Evolutionary conservation across 2,113 vertebrate species (phyloP).

Genomic region (Cyrtonyx montezumae): DNA sequence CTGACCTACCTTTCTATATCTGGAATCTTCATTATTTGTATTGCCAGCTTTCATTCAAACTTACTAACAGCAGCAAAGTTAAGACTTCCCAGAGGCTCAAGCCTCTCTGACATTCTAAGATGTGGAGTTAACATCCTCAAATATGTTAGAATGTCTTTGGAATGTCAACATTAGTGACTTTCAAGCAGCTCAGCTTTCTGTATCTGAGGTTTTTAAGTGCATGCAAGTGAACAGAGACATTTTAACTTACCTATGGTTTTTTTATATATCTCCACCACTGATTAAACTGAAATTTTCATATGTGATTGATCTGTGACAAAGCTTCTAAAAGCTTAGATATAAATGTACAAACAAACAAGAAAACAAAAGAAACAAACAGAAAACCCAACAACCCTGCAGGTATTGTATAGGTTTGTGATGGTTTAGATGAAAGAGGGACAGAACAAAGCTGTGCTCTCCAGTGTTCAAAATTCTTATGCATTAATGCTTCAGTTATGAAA

Average conservation of each 20-base stretch:
- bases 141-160: background rate
- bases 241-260: background rate
- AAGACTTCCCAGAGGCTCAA: background rate
- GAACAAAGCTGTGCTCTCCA: accelerated
- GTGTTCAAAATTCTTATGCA: background rate
- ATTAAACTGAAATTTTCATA: background rate
- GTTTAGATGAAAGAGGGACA: background rate
- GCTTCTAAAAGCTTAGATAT: background rate
- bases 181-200: background rate
- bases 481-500: background rate
- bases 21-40: background rate
- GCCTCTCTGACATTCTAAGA: constrained; percentile 6
- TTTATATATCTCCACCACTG: background rate
- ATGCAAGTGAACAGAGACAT: background rate
- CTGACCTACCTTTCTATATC: background rate
- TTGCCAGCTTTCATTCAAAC: background rate
- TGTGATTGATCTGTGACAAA: background rate
- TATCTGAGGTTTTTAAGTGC: background rate
- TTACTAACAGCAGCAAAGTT: background rate
- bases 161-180: background rate
- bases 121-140: background rate
- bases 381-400: background rate
- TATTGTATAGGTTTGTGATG: background rate
- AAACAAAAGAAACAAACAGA: background rate
- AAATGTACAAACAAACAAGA: background rate